These are phyloP conservation scores for Lepisosteus osseus DNA, from an alignment of 2,113 vertebrate species.

Conservation along the genomic window DNA sequence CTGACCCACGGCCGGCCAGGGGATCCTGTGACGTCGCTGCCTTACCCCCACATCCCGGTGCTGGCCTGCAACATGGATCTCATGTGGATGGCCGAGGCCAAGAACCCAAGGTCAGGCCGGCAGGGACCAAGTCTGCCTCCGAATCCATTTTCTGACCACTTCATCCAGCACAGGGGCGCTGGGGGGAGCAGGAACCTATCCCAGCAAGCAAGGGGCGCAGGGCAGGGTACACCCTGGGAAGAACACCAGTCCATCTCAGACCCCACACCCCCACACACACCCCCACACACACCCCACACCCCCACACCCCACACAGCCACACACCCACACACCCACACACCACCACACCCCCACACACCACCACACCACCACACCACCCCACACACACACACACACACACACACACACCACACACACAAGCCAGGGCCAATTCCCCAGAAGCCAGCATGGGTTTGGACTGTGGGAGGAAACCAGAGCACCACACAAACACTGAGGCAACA, in stretches of 20 bases:
- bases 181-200: background rate
- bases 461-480: too few species aligned
- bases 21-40: slow-evolving; percentile 45
- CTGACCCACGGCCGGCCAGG: slow-evolving; percentile 79
- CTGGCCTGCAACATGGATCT: slow-evolving; percentile 96
- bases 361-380: too few species aligned
- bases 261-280: background rate
- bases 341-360: too few species aligned
- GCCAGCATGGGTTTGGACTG: too few species aligned
- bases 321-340: too few species aligned
- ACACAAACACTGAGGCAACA: too few species aligned
- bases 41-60: slow-evolving; percentile 86
- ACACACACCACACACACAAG: too few species aligned
- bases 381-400: too few species aligned
- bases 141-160: background rate
- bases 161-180: background rate
- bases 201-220: background rate
- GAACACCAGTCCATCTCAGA: too few species aligned
- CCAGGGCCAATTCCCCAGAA: too few species aligned
- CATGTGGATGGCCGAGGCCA: slow-evolving; percentile 96
- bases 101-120: slow-evolving; percentile 81
- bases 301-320: too few species aligned
- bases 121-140: background rate
- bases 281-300: too few species aligned
- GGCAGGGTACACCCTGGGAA: background rate